Conservation (phyloP, 2,888 invertebrate genomes). For the Nomada flava region DNA sequence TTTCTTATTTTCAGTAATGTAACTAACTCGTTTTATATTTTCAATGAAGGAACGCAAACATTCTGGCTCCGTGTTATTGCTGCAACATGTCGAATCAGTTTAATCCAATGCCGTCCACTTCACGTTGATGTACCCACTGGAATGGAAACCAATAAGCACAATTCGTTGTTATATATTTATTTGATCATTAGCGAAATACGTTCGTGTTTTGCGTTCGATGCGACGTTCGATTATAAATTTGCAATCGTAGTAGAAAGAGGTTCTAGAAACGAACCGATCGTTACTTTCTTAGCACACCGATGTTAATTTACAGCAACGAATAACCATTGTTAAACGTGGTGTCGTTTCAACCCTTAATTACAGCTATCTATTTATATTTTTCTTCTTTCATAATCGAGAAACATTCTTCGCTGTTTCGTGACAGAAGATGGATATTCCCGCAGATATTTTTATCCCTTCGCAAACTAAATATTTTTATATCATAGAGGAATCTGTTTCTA, state of each 20-base stretch:
- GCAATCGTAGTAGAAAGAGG: conserved; percentile 2
- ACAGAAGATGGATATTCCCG: conserved; percentile 24
- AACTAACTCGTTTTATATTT: conserved; percentile 35
- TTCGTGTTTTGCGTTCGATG: conserved; percentile 24
- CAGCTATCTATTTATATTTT: neutral
- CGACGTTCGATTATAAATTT: conserved; percentile 24
- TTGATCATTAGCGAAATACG: conserved; percentile 26
- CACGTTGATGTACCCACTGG: conserved; percentile 71
- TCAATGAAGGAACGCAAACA: conserved; percentile 70
- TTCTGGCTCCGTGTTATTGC: conserved; percentile 76
- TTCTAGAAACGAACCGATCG: neutral
- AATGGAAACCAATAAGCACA: conserved; percentile 62
- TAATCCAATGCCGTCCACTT: conserved; percentile 82
- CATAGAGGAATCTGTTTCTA: conserved; percentile 38
- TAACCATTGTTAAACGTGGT: conserved; percentile 16
- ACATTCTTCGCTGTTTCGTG: conserved; percentile 17
- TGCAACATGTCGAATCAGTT: conserved; percentile 80
- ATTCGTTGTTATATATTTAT: conserved; percentile 54
- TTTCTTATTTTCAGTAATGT: neutral
- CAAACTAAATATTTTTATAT: conserved; percentile 50
- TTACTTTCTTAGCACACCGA: conserved; percentile 1
- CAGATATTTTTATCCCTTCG: conserved; percentile 36
- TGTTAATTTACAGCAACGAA: conserved; percentile 16
- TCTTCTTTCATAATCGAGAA: conserved; percentile 10
- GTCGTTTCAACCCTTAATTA: conserved; percentile 28